Base-by-base conservation (phyloP, 2,797 vertebrate species). In the Molossus molossus region DNA sequence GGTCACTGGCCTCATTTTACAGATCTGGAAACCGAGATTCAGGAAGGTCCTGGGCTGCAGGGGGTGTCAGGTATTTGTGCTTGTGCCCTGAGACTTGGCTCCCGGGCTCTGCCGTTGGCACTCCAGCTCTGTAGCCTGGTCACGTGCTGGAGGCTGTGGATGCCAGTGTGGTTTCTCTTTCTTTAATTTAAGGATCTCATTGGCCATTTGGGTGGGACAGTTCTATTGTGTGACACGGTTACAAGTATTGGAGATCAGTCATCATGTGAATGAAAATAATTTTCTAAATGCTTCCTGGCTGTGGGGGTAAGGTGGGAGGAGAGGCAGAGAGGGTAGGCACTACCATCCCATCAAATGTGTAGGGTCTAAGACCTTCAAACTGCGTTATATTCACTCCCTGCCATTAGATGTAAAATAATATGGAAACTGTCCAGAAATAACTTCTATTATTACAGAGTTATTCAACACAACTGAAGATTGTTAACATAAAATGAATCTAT, bases 261-360 rank as follows among this genome's bases (percentile, higher is more conserved):
- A 73, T 50, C 21, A 17, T 50, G 13, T 65, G 85, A 55, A 18
- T 70, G 21, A 70, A 64, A 75, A 75, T 67, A 9, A 21, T 64
- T 69, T 77, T 69, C 33, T 79, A 23, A 76, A 13, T 40, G 62
- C 25, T 62, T 58, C 13, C 40, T 57, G 23, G 17, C 13, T 14
- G 27, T 1, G 3, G 29, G 20, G 7, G 60, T 50, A 18, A 13
- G 10, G 18, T 1, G 4, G 25, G 5, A 25, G 14, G 5, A 2
- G 18, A 14, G 3, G 8, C 29, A 33, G 6, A 14, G 60, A 20
- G 9, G 6, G 37, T 60, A 50, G 70, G 17, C 1, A 5, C 45
- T 9, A 72, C 15, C 3, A 8, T 33, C 67, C 4, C 53, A 27
- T 92, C 50, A 58, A 20, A 48, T 18, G 3, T 60, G 2, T 55